phyloP scores from a whole-genome alignment of 2,113 vertebrate genomes.

The Triplophysa siluroides region DNA sequence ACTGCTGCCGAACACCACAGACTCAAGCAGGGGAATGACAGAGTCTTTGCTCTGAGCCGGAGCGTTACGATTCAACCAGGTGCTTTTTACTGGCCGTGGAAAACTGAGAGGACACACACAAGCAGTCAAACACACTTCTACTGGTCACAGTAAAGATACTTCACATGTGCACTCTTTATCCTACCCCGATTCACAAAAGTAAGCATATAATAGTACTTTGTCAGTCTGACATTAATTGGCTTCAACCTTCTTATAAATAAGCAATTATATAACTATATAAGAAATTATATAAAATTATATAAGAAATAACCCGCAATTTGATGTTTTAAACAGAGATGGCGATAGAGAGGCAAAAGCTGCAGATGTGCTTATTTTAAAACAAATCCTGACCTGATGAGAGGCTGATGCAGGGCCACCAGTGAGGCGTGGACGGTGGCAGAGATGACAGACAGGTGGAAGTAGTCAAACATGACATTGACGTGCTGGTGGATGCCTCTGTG shows the following conservation, averaged over 20 bases:
- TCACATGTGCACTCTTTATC: too few relatives aligned
- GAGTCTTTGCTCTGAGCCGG: conserved; percentile 94
- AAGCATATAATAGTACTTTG: too few relatives aligned
- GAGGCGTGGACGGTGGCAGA: conserved; percentile 92
- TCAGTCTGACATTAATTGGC: too few relatives aligned
- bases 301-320: too few relatives aligned
- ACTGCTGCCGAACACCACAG: conserved; percentile 91
- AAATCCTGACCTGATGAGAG: conserved; percentile 88
- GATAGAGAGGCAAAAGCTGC: too few relatives aligned
- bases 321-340: too few relatives aligned
- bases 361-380: too few relatives aligned
- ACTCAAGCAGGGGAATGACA: conserved; percentile 89
- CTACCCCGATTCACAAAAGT: too few relatives aligned
- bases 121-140: conserved; percentile 16
- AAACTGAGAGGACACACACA: conserved; percentile 76
- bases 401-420: conserved; percentile 95
- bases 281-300: too few relatives aligned
- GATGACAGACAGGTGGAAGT: conserved; percentile 97
- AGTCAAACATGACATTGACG: conserved; percentile 98
- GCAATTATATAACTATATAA: too few relatives aligned
- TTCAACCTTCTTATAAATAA: too few relatives aligned
- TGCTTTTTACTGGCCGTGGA: conserved; percentile 92
- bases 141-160: not conserved
- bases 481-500: conserved; percentile 96
- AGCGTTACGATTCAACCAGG: conserved; percentile 95